These are phyloP conservation scores for Loxodonta africana DNA, from an alignment of 2,113 vertebrate species.

Conservation along the genomic window DNA sequence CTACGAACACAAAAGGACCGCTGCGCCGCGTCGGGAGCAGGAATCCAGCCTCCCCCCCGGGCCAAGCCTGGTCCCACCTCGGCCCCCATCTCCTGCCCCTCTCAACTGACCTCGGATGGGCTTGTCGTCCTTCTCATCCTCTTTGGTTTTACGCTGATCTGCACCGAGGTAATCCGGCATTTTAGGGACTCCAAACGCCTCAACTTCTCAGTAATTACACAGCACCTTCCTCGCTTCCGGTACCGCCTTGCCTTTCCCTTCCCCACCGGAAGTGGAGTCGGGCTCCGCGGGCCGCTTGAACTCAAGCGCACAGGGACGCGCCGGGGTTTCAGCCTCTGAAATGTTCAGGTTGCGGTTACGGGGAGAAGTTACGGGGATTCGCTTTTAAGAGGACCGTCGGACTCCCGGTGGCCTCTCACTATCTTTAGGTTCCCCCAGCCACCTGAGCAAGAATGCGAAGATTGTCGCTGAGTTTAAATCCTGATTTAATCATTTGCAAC, in stretches of 20 bases:
- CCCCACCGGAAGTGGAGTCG: conserved; percentile 61
- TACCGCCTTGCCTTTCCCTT: neutral
- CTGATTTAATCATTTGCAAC: neutral
- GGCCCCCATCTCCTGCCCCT: too few relatives aligned
- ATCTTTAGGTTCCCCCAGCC: accelerated
- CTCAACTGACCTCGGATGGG: conserved; percentile 93
- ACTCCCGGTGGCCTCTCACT: accelerated
- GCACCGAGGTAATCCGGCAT: conserved; percentile 98
- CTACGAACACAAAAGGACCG: neutral
- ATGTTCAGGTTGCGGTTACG: accelerated
- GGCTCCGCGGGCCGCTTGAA: accelerated
- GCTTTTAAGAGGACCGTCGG: accelerated
- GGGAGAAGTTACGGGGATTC: accelerated
- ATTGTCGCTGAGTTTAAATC: neutral
- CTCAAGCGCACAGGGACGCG: accelerated
- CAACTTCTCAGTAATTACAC: conserved; percentile 79
- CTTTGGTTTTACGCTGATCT: conserved; percentile 96
- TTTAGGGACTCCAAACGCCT: accelerated
- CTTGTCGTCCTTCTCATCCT: conserved; percentile 95
- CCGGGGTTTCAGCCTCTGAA: accelerated
- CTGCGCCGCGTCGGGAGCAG: too few relatives aligned
- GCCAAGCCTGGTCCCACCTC: neutral
- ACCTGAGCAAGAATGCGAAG: neutral
- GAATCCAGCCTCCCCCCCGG: neutral
- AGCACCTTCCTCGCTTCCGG: conserved; percentile 84